Evolutionary conservation across 2,888 invertebrate genomes (phyloP), one percentile per base, ranked within the genome.

Genomic region (Chrysotoxum bicinctum): DNA sequence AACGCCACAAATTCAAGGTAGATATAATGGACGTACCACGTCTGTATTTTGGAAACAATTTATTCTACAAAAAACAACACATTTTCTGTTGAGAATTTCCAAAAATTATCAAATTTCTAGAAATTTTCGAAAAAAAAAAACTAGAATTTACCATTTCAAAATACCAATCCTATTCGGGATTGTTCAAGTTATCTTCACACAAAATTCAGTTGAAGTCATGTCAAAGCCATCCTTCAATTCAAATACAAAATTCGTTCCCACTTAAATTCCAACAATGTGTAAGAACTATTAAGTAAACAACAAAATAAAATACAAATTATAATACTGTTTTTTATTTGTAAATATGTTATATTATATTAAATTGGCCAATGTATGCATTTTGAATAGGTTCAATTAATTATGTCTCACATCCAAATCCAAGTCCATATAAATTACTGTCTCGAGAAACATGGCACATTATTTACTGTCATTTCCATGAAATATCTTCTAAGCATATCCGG

Each of bases 401-500:
- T 62, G 43, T 43, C 62, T 62, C 62, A 56, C 32, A 56, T 26
- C 62, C 14, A 56, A 26, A 26, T 35, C 32, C 58, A 48, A 48
- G 21, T 35, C 48, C 43, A 64, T 58, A 74, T 83, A 83, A 79
- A 83, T 84, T 75, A 70, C 60, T 80, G 70, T 72, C 75, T 60
- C 37, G 23, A 68, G 16, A 43, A 84, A 80, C 84, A 84, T 80
- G 84, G 75, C 75, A 80, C 75, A 75, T 76, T 75, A 84, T 84
- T 84, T 72, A 84, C 75, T 80, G 70, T 76, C 72, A 72, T 80
- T 80, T 84, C 60, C 84, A 40, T 52, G 26, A 76, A 72, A 75
- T 74, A 70, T 75, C 70, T 70, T 75, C 58, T 43, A 16, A 70
- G 52, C 80, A 80, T 75, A 80, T 80, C 84, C 84, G 84, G 84